These are phyloP conservation scores for Spialia ferax DNA, from an alignment of 2,888 invertebrate species.

Conservation along the genomic window DNA sequence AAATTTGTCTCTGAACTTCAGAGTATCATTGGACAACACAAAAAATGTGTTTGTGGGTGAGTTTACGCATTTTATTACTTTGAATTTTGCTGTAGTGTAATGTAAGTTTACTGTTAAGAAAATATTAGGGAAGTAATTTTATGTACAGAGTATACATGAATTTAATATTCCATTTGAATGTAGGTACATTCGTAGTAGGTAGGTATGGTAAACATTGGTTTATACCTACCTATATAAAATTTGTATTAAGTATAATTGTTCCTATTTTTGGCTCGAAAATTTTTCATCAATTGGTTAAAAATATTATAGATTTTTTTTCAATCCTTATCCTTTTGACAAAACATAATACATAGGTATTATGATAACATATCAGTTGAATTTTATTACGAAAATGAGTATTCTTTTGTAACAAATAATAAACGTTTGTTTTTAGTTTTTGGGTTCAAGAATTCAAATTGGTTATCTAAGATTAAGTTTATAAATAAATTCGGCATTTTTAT, in stretches of 20 bases:
- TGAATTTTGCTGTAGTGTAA: neutral
- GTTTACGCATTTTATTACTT: conserved; percentile 46
- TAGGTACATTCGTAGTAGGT: no score
- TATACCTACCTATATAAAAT: neutral
- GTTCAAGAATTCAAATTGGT: neutral
- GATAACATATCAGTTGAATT: neutral
- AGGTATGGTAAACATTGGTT: no score
- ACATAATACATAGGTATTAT: no score
- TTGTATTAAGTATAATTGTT: neutral
- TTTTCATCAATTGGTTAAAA: neutral
- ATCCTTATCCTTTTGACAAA: neutral
- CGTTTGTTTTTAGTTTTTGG: neutral
- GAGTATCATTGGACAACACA: no score
- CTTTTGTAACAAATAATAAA: neutral
- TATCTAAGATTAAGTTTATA: neutral
- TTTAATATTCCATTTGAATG: neutral
- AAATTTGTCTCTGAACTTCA: neutral
- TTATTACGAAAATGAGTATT: neutral
- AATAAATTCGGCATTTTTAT: neutral
- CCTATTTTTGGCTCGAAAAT: neutral
- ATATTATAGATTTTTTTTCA: no score
- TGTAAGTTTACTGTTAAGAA: neutral
- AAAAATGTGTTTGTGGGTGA: no score
- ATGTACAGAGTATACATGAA: conserved; percentile 7
- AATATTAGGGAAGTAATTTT: neutral